These are phyloP conservation scores for Psittacus erithacus DNA, from an alignment of 2,113 vertebrate species.

Conservation along the genomic window DNA sequence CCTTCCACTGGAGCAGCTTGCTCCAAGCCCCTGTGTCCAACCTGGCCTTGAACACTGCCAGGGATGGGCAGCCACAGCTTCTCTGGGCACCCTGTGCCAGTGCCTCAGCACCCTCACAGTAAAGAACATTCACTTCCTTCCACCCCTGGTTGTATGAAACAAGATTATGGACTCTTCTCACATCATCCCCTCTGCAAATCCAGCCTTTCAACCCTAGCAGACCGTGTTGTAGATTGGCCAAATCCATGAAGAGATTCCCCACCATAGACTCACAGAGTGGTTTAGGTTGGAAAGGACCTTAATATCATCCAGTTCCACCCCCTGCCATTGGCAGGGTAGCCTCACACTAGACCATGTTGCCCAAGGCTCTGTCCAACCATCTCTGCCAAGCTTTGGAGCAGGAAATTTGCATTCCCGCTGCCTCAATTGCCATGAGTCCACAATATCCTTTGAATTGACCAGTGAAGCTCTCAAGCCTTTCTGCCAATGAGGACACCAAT, in stretches of 20 bases:
- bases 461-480: neutral
- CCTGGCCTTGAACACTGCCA: too few species aligned
- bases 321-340: neutral
- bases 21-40: too few species aligned
- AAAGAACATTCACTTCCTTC: neutral
- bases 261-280: neutral
- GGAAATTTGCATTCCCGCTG: neutral
- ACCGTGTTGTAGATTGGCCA: fast-evolving
- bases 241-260: neutral
- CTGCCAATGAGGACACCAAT: neutral
- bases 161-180: neutral
- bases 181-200: neutral
- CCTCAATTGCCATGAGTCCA: neutral
- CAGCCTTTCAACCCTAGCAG: neutral
- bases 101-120: neutral
- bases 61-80: too few species aligned
- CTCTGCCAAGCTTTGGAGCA: neutral
- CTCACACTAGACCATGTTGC: neutral
- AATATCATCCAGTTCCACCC: neutral
- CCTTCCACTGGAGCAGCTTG: too few species aligned
- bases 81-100: too few species aligned
- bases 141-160: neutral
- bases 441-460: neutral
- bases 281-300: neutral
- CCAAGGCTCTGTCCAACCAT: neutral